phyloP scores from a whole-genome alignment of 2,797 vertebrate species.

The Trematomus bernacchii region DNA sequence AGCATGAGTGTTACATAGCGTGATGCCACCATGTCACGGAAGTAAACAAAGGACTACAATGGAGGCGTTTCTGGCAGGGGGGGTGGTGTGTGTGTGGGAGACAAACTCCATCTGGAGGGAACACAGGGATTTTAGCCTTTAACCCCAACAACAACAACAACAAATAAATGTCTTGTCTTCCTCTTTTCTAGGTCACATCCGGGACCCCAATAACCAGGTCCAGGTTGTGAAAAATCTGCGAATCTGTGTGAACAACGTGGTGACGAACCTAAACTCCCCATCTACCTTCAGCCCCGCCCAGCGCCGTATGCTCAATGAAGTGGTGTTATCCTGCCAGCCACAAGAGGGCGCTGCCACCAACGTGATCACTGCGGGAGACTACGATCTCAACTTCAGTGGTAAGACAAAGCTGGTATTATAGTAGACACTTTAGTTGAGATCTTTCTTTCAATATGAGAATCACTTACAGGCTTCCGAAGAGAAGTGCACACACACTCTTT shows the following conservation, averaged over 20 bases:
- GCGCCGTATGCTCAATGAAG: conserved; percentile 88
- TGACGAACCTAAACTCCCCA: conserved; percentile 85
- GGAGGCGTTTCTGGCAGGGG: too few species aligned
- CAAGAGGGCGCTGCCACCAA: conserved; percentile 91
- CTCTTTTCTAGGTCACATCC: conserved; percentile 90
- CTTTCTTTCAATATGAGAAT: neutral
- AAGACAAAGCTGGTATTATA: conserved; percentile 53
- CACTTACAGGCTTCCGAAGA: neutral
- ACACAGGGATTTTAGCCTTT: too few species aligned
- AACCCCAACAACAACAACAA: neutral
- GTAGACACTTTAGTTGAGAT: neutral
- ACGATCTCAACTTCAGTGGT: conserved; percentile 97
- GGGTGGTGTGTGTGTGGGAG: too few species aligned
- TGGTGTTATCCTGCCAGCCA: conserved; percentile 93
- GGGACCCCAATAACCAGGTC: conserved; percentile 97
- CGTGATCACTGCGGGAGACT: conserved; percentile 94
- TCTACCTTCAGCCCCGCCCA: conserved; percentile 74
- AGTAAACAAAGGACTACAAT: too few species aligned
- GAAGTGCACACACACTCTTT: neutral
- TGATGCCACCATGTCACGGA: too few species aligned
- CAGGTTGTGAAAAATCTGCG: conserved; percentile 96
- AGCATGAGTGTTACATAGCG: too few species aligned
- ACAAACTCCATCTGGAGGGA: too few species aligned
- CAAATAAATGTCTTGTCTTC: neutral
- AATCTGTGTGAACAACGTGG: conserved; percentile 92